Evolutionary conservation across 92 coral and sea anemone genomes (phyloP).

Genomic region (Actinostola sp.): DNA sequence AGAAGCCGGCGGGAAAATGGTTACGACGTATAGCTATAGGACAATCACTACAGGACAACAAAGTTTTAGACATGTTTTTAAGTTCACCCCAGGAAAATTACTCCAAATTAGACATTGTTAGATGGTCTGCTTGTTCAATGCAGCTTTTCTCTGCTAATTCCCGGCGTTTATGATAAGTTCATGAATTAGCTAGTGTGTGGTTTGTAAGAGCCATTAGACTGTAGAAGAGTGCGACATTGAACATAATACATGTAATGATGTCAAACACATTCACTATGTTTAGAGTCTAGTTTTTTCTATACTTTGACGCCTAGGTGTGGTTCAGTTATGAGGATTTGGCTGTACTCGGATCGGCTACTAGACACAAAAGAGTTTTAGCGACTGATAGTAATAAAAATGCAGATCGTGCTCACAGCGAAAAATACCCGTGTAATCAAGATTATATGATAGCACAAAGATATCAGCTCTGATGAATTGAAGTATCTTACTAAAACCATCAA

Average conservation of each 20-base stretch:
- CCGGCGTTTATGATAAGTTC: neutral
- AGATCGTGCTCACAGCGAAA: neutral
- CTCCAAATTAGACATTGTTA: constrained; percentile 15
- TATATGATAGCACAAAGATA: neutral
- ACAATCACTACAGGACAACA: neutral
- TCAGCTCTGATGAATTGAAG: constrained; percentile 3
- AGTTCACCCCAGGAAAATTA: constrained; percentile 3
- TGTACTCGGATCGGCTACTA: no score
- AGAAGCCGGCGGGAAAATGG: neutral
- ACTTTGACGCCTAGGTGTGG: neutral
- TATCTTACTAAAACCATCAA: neutral
- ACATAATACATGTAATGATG: neutral
- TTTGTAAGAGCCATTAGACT: constrained; percentile 27
- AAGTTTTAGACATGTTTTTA: neutral
- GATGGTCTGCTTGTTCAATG: neutral
- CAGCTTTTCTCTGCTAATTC: constrained; percentile 1
- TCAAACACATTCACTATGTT: no score
- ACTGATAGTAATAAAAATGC: neutral
- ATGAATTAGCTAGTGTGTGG: constrained; percentile 22
- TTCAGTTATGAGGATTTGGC: no score
- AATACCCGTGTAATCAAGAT: constrained; percentile 5
- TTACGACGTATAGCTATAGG: neutral
- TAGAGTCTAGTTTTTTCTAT: no score
- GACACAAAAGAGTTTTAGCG: no score
- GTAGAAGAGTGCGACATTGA: constrained; percentile 2